Conservation (phyloP, 2,113 vertebrate genomes). For the Xiphophorus hellerii region DNA sequence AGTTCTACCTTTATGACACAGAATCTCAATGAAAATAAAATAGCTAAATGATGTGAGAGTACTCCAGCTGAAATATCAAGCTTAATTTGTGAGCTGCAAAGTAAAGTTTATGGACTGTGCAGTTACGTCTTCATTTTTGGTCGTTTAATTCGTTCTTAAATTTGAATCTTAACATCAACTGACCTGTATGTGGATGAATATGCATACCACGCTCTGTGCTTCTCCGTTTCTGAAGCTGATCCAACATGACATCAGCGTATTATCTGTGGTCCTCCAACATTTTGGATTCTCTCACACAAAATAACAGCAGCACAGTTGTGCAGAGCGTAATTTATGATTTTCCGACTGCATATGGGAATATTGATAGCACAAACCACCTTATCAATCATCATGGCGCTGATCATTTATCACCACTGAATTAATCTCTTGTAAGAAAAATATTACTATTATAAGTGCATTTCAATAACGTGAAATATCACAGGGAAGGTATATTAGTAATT, state of each 20-base stretch:
- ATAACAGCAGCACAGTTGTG: background rate
- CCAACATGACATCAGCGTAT: background rate
- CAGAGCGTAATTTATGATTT: background rate
- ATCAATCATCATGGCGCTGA: background rate
- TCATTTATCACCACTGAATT: background rate
- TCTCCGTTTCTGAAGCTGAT: background rate
- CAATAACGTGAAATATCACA: background rate
- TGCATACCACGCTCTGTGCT: background rate
- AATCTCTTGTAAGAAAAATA: background rate
- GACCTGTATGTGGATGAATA: background rate
- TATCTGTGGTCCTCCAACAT: background rate
- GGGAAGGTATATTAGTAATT: too few relatives aligned
- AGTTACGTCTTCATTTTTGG: background rate
- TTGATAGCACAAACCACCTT: background rate
- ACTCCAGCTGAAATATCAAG: background rate
- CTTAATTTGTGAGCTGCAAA: too few relatives aligned
- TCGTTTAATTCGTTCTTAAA: background rate
- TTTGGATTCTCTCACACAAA: background rate
- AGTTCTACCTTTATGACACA: background rate
- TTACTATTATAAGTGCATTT: background rate
- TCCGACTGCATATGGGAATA: background rate
- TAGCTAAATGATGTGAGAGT: background rate
- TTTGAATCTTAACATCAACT: background rate
- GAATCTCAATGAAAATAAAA: background rate
- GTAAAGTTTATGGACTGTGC: background rate